Evolutionary conservation across 2,888 invertebrate species (phyloP).

Genomic region (Slavum lentiscoides): DNA sequence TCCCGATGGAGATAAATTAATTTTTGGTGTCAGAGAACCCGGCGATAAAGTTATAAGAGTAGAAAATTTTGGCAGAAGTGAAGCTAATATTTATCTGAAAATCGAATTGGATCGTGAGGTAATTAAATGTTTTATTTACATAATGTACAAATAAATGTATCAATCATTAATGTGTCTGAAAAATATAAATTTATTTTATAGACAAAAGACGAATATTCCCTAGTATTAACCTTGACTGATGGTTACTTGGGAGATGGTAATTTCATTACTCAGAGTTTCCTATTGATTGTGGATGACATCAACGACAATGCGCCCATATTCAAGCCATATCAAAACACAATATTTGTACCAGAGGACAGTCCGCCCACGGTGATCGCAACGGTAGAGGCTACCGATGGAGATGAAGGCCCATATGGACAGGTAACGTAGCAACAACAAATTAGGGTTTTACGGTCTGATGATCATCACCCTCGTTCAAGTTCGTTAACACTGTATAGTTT

Average conservation of each 20-base stretch:
- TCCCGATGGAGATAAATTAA: slow-evolving; percentile 81
- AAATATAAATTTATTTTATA: slow-evolving; percentile 60
- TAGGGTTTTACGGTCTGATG: slow-evolving; percentile 47
- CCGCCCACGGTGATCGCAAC: slow-evolving; percentile 74
- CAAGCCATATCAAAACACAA: slow-evolving; percentile 79
- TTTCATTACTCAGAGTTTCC: slow-evolving; percentile 85
- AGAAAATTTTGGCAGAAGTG: slow-evolving; percentile 77
- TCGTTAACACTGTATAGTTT: slow-evolving; percentile 36
- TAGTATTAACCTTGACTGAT: slow-evolving; percentile 86
- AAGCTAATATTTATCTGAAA: slow-evolving; percentile 85
- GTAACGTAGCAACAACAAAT: slow-evolving; percentile 60
- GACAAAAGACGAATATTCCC: slow-evolving; percentile 83
- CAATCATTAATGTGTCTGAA: slow-evolving; percentile 1
- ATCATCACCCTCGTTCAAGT: slow-evolving; percentile 46
- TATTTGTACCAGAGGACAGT: slow-evolving; percentile 79
- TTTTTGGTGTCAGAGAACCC: slow-evolving; percentile 76
- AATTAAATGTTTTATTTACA: slow-evolving; percentile 57
- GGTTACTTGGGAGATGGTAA: slow-evolving; percentile 84
- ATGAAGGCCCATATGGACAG: slow-evolving; percentile 91
- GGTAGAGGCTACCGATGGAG: slow-evolving; percentile 84
- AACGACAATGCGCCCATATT: slow-evolving; percentile 91
- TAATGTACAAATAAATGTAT: background rate
- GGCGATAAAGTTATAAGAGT: slow-evolving; percentile 83
- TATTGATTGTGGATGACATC: slow-evolving; percentile 86
- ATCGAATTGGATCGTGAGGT: slow-evolving; percentile 91